A percentile compares a stretch with the other conserved stretches of the same genome.
These are phyloP conservation scores for Dynastes maya DNA, from an alignment of 2,888 invertebrate genomes.

Conservation along the genomic window DNA sequence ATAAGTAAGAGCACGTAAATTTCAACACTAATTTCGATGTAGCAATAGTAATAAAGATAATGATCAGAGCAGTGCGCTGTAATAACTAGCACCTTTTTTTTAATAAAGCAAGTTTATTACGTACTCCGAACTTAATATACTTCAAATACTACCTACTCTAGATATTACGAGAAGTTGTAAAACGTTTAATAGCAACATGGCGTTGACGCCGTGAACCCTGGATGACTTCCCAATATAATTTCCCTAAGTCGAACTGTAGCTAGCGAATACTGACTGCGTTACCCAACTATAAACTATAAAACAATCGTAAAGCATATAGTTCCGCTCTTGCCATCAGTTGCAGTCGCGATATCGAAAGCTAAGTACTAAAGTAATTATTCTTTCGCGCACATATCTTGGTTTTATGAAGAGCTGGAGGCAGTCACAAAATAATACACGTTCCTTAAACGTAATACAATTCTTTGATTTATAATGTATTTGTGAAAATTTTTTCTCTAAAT, in stretches of 20 bases:
- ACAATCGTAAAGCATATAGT: conserved; percentile 1
- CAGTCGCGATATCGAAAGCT: conserved; percentile 3
- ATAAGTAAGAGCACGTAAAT: too few relatives aligned
- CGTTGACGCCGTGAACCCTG: not conserved
- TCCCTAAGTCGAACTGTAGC: not conserved
- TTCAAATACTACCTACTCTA: not conserved
- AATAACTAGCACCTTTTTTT: not conserved
- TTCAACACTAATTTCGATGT: too few relatives aligned
- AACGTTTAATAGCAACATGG: not conserved
- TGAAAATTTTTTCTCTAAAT: too few relatives aligned
- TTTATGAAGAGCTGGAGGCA: too few relatives aligned
- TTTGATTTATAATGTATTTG: too few relatives aligned
- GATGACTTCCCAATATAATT: conserved; percentile 5
- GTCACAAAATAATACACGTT: too few relatives aligned
- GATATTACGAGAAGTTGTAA: not conserved
- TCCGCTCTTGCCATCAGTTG: not conserved
- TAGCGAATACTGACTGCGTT: not conserved
- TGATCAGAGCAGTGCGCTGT: too few relatives aligned
- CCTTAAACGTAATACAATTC: too few relatives aligned
- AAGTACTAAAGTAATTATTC: not conserved
- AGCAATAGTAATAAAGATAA: too few relatives aligned
- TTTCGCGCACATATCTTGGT: too few relatives aligned
- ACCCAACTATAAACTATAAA: conserved; percentile 12
- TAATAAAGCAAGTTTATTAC: conserved; percentile 1
- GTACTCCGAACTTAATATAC: not conserved